Evolutionary conservation across 2,888 invertebrate species (phyloP).

Genomic region (Philereme transversata): DNA sequence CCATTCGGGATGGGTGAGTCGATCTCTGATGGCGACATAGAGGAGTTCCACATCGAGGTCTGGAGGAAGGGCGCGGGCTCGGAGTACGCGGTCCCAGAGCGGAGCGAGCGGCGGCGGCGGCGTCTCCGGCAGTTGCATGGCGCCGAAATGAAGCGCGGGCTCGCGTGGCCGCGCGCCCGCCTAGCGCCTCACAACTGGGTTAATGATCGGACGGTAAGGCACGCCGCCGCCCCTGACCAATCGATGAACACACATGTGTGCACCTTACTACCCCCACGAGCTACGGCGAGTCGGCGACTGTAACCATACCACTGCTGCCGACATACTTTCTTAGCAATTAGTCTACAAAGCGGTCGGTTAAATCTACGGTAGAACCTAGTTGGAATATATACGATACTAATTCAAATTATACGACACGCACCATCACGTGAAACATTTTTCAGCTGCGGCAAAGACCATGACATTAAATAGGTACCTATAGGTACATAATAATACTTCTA

Average conservation of each 20-base stretch:
- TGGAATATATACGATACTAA: too few relatives aligned
- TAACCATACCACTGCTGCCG: conserved; percentile 4
- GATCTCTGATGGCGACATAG: conserved; percentile 88
- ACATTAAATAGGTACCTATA: too few relatives aligned
- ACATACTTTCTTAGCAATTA: conserved; percentile 7
- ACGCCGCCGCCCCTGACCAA: conserved; percentile 77
- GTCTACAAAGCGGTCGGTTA: background rate
- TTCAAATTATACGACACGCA: too few relatives aligned
- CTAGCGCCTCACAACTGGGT: conserved; percentile 79
- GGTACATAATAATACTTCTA: too few relatives aligned
- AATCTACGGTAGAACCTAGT: background rate
- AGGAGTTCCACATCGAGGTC: conserved; percentile 86
- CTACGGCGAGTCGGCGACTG: conserved; percentile 1
- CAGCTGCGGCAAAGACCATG: too few relatives aligned
- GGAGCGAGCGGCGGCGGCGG: conserved; percentile 86
- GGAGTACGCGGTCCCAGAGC: conserved; percentile 91
- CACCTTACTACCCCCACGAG: conserved; percentile 27
- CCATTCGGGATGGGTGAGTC: conserved; percentile 91
- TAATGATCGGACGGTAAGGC: conserved; percentile 81
- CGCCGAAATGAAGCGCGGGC: conserved; percentile 56
- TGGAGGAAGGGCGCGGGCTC: conserved; percentile 88
- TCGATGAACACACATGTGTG: conserved; percentile 66
- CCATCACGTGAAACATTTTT: too few relatives aligned
- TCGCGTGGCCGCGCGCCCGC: conserved; percentile 76
- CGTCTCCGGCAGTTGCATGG: conserved; percentile 78